Base-by-base conservation (phyloP, 1,140 invertebrate species). In the Acromyrmex heyeri region DNA sequence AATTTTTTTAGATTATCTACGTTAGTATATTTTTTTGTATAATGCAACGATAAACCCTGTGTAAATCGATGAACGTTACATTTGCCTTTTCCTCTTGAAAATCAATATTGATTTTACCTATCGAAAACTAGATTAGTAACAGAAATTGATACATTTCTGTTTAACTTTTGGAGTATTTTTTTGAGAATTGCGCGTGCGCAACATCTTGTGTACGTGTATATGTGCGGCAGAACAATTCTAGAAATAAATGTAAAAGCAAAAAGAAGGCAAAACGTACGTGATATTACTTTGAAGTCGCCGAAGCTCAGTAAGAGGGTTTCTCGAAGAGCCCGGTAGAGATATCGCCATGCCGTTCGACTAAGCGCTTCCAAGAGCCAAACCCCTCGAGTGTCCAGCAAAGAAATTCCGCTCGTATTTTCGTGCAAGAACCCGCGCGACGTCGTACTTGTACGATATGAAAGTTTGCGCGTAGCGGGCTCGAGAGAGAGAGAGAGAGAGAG, bases 371-470 rank as follows among this genome's bases (percentile, higher is more conserved):
- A 55, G 79, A 38, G 38, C 67, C 67, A 61, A 38, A 30, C 38
- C 55, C 38, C 79, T 62, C 55, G 57, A 73, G 69, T 55, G 69
- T 83, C 55, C 79, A 38, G 69, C 57, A 61, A 61, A 61, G 79
- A 83, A 83, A 83, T 75, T 75, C 79, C 79, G 79, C 79, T 83
- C 67, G 79, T 73, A 83, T 83, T 83, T 83, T 82, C 38, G 79
- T 72, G 79, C 79, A 38, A 61, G 53, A 69, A 14, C 77, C 27
- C 48, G 48, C 24, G 76, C 64, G 77, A 81, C 64, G 53, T 72
- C 18, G 79, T 38, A 73, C 67, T 69, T n/a, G 38, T 59, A 72
- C 79, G 67, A 82, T 82, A 82, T 72, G 72, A 73, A 82, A 82
- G 79, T 61, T 83, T 69, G 69, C 69, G 18, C 79, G 69, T 30